Evolutionary conservation across 2,113 vertebrate species (phyloP).

Genomic region (Trogon melanurus): DNA sequence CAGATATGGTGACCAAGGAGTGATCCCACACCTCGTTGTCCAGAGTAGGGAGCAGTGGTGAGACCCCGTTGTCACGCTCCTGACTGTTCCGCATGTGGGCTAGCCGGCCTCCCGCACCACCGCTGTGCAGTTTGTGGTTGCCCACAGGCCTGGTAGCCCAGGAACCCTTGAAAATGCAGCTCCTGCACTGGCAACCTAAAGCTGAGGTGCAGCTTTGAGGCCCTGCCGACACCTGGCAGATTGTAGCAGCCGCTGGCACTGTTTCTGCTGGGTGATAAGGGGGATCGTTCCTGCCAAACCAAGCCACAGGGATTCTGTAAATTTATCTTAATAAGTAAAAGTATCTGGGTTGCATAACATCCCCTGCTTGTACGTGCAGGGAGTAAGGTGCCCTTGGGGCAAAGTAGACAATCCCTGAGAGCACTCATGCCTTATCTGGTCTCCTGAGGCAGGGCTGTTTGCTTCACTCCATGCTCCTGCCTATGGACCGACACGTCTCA

Average conservation of each 20-base stretch:
- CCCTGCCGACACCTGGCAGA: background rate
- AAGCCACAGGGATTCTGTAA: background rate
- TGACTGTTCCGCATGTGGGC: rapidly evolving
- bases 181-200: background rate
- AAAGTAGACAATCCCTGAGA: background rate
- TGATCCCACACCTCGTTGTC: rapidly evolving
- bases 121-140: background rate
- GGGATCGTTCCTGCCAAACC: background rate
- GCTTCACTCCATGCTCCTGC: background rate
- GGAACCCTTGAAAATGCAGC: background rate
- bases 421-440: constrained; percentile 19
- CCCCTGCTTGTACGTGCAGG: background rate
- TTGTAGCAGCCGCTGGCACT: background rate
- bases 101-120: background rate
- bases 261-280: background rate
- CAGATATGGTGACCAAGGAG: too few relatives aligned
- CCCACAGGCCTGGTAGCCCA: background rate
- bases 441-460: background rate
- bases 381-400: constrained; percentile 33
- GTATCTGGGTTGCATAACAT: constrained; percentile 15
- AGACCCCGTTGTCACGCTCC: background rate
- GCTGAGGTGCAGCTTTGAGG: background rate
- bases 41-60: rapidly evolving
- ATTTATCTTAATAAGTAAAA: constrained; percentile 17
- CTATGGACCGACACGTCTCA: background rate